A percentile compares a stretch with the other conserved stretches of the same genome.
Evolutionary conservation across 2,113 vertebrate genomes (phyloP).

Genomic region (Crotalus tigris): DNA sequence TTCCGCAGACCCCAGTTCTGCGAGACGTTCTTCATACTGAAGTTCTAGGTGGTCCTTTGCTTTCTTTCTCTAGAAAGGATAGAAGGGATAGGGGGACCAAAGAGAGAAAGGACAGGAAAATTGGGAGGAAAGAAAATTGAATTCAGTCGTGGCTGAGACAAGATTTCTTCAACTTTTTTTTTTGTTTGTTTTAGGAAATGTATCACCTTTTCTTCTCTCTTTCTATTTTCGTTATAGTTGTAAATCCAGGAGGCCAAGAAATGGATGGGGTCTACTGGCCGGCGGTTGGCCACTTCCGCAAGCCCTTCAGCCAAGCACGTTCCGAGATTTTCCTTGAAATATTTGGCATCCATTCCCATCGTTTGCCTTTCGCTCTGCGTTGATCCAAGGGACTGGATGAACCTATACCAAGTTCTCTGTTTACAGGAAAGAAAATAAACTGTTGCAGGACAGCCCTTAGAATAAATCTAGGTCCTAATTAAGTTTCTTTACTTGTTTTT

Average conservation of each 20-base stretch:
- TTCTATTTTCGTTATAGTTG: slow-evolving; percentile 63
- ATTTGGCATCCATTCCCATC: slow-evolving; percentile 77
- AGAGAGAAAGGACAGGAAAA: neutral
- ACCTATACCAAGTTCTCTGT: neutral
- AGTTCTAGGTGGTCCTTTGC: slow-evolving; percentile 52
- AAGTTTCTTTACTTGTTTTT: neutral
- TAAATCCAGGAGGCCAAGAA: slow-evolving; percentile 80
- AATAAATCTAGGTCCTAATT: neutral
- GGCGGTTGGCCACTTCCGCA: slow-evolving; percentile 70
- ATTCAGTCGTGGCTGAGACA: neutral
- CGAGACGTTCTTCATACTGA: slow-evolving; percentile 45
- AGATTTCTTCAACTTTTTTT: neutral
- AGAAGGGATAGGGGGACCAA: neutral
- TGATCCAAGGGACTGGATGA: neutral
- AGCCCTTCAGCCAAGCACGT: slow-evolving; percentile 74
- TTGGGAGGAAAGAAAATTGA: neutral
- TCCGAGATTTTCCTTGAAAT: slow-evolving; percentile 73
- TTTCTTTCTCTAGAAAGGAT: slow-evolving; percentile 62
- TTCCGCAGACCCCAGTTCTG: slow-evolving; percentile 49
- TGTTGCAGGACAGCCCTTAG: neutral
- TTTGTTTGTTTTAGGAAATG: neutral
- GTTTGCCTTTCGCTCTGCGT: neutral
- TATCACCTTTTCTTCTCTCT: slow-evolving; percentile 63
- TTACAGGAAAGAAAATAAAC: neutral
- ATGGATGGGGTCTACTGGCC: slow-evolving; percentile 75